Evolutionary conservation across 2,888 invertebrate species (phyloP), one percentile per base, ranked within the genome.

Genomic region (Euplexia lucipara): DNA sequence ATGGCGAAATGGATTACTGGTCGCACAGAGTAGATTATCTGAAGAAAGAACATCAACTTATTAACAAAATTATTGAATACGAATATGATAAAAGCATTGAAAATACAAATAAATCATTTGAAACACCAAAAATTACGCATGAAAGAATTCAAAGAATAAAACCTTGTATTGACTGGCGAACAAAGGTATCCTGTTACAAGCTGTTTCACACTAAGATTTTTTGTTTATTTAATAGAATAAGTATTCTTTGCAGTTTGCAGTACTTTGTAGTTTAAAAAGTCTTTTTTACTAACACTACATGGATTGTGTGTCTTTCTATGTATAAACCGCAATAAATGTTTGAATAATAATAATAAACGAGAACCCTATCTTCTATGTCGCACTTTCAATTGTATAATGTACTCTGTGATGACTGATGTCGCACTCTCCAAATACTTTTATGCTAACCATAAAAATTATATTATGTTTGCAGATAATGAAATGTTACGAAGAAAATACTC

Each of bases 401-500:
- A n/a, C n/a, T n/a, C n/a, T n/a, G n/a, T n/a, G n/a, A n/a, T n/a
- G n/a, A n/a, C n/a, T n/a, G n/a, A n/a, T n/a, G n/a, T n/a, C n/a
- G n/a, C n/a, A n/a, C n/a, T n/a, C n/a, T n/a, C n/a, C n/a, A n/a
- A n/a, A n/a, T n/a, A n/a, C n/a, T n/a, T n/a, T n/a, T n/a, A n/a
- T n/a, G 10, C 9, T 41, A n/a, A n/a, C 20, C 49, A 10, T 39
- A 26, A 3, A 26, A 16, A 18, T n/a, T n/a, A n/a, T n/a, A 34
- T 9, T 34, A 16, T 61, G 20, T 53, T 86, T 85, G 44, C 90
- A 95, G 95, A 92, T 94, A 65, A 72, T 93, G 75, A 84, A 90
- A 86, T 95, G 95, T 78, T 95, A 95, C 71, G 92, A 93, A 90
- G 92, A 92, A 22, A 94, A 95, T 84, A 87, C 90, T 48, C 90